Conservation (phyloP, 2,888 invertebrate species). For the Phalera bucephala region DNA sequence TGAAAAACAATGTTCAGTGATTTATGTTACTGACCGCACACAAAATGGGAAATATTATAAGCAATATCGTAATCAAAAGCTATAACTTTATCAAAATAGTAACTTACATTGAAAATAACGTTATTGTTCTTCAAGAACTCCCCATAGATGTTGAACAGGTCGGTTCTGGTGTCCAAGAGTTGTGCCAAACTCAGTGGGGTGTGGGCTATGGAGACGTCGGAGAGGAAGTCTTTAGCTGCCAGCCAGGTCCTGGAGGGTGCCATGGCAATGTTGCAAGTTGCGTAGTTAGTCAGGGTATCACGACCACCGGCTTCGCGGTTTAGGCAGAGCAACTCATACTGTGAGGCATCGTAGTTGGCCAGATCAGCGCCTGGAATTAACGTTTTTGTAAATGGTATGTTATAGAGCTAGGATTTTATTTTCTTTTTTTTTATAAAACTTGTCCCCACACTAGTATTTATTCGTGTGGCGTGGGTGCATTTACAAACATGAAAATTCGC, state of each 20-base stretch:
- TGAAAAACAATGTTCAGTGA: no score
- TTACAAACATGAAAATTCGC: no score
- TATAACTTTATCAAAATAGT: no score
- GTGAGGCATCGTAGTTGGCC: constrained; percentile 72
- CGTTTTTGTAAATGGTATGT: no score
- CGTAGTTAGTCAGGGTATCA: constrained; percentile 75
- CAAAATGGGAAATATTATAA: no score
- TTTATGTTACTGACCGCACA: no score
- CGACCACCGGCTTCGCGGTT: constrained; percentile 77
- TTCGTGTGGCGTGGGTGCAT: no score
- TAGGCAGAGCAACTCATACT: constrained; percentile 85
- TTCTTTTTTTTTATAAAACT: no score
- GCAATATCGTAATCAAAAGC: no score
- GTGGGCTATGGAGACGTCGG: constrained; percentile 85
- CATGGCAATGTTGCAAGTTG: constrained; percentile 84
- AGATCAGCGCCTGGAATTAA: constrained; percentile 80
- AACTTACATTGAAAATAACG: constrained; percentile 75
- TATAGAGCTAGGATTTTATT: not conserved
- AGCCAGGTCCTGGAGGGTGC: constrained; percentile 84
- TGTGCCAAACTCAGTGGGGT: constrained; percentile 84
- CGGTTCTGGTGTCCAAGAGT: constrained; percentile 78
- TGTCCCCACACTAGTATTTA: no score
- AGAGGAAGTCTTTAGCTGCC: constrained; percentile 70
- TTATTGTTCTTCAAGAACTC: constrained; percentile 77
- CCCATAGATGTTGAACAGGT: constrained; percentile 86